Evolutionary conservation across 2,888 invertebrate genomes (phyloP).

Genomic region (Agrochola lychnidis): DNA sequence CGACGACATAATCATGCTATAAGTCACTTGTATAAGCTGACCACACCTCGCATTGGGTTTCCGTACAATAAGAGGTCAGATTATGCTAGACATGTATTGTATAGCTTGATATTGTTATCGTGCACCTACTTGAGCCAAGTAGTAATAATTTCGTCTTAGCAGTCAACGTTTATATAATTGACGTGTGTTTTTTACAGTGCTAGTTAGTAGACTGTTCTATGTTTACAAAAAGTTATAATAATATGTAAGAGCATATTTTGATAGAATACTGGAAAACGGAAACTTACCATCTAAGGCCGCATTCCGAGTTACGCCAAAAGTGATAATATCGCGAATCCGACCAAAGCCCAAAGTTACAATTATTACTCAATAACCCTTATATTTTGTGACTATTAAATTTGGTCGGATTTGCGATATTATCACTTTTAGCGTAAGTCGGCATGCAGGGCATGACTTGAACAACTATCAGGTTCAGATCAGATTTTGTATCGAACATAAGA

Average conservation of each 20-base stretch:
- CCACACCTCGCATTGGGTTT: neutral
- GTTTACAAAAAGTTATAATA: constrained; percentile 11
- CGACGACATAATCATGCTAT: neutral
- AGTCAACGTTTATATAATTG: constrained; percentile 9
- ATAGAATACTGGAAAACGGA: constrained; percentile 22
- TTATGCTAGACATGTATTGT: neutral
- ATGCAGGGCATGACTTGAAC: no score
- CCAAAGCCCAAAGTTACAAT: no score
- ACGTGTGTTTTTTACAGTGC: constrained; percentile 9
- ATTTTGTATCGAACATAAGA: neutral
- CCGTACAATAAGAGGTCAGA: neutral
- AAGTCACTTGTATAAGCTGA: neutral
- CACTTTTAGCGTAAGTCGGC: no score
- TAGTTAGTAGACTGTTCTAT: constrained; percentile 24
- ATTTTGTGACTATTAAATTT: no score
- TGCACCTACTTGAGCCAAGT: neutral
- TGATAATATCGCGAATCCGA: no score
- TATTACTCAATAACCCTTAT: no score
- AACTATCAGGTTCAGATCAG: neutral
- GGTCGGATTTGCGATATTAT: no score
- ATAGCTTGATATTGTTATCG: neutral
- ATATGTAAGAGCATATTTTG: constrained; percentile 10
- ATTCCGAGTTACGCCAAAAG: no score
- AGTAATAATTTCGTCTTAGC: neutral
- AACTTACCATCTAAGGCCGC: constrained; percentile 19